A percentile compares a stretch with the other conserved stretches of the same genome.
phyloP scores from a whole-genome alignment of 2,888 invertebrate species.

The Strigamia maritima region DNA sequence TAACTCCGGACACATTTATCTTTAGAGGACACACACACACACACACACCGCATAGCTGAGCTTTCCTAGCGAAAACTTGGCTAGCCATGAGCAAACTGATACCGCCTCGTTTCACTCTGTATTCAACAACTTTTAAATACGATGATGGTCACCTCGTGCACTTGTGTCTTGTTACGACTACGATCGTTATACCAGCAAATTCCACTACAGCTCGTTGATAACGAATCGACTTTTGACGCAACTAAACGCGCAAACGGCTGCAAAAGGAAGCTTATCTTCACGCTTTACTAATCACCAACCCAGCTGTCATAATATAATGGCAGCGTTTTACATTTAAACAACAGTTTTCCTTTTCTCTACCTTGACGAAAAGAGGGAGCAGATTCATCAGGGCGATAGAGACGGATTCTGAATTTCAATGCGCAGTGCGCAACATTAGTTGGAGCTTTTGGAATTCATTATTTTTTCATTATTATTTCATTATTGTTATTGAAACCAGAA shows the following conservation, averaged over 20 bases:
- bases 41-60: background rate
- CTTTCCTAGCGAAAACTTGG: conserved; percentile 1
- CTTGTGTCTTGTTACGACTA: background rate
- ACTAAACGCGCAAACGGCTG: conserved; percentile 11
- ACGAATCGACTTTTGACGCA: conserved; percentile 13
- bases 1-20: conserved; percentile 24
- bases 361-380: background rate
- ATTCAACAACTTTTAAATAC: conserved; percentile 8
- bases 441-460: no score
- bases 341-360: background rate
- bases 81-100: conserved; percentile 15
- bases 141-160: conserved; percentile 20
- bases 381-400: background rate
- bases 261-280: conserved; percentile 13
- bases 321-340: conserved; percentile 1
- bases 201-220: conserved; percentile 24
- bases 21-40: conserved; percentile 11
- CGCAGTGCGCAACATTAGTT: no score
- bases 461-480: no score
- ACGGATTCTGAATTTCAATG: no score
- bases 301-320: conserved; percentile 21
- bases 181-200: conserved; percentile 4
- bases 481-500: no score
- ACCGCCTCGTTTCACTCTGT: background rate
- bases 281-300: conserved; percentile 20